Percentiles rank a stretch among this genome's conserved stretches.
phyloP scores from a whole-genome alignment of 2,113 vertebrate genomes.

The Furnarius figulus region DNA sequence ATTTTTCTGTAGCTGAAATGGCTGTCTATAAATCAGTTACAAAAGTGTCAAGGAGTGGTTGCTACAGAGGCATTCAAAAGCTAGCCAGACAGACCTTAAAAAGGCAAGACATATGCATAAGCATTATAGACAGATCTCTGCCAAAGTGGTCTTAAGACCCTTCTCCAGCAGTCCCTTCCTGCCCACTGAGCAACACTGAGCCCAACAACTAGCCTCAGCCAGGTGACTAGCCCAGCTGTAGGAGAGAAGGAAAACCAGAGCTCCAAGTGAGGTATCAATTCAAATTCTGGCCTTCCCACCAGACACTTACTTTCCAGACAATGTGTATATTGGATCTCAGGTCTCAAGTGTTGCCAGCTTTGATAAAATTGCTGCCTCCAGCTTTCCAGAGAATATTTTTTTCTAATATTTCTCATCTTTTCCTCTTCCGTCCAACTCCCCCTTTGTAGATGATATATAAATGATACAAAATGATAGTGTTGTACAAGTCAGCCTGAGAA shows the following conservation, averaged over 20 bases:
- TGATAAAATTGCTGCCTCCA: constrained; percentile 36
- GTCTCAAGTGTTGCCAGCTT: constrained; percentile 20
- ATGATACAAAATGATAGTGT: background rate
- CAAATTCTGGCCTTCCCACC: background rate
- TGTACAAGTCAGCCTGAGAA: constrained; percentile 69
- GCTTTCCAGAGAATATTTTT: background rate
- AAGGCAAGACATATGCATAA: background rate
- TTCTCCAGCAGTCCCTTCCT: background rate
- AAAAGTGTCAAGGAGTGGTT: background rate
- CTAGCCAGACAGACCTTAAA: background rate
- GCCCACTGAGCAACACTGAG: background rate
- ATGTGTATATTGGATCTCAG: background rate
- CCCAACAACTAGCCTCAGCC: background rate
- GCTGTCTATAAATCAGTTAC: background rate
- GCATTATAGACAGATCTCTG: background rate
- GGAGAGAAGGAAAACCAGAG: background rate
- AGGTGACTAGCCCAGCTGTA: background rate
- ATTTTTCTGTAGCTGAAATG: background rate
- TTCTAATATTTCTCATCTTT: constrained; percentile 28
- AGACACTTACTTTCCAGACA: background rate
- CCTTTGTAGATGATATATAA: background rate
- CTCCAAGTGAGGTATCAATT: background rate
- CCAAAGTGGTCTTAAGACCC: background rate
- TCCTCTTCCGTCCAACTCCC: background rate
- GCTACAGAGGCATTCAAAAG: background rate